Conservation (phyloP, 2,888 invertebrate species). For the Dicroscelio sp. region DNA sequence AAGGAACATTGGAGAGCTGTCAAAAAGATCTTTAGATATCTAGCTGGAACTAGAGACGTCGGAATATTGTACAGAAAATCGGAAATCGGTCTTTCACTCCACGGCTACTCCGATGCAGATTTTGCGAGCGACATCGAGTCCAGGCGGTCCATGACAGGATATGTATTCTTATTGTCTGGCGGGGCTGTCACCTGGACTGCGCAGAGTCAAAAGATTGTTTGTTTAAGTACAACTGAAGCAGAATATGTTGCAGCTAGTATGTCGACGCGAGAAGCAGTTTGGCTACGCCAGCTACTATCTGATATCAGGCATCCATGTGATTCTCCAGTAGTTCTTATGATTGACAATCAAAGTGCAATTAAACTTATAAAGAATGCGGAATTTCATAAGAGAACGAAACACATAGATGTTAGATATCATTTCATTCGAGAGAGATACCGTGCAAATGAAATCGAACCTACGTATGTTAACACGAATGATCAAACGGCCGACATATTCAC, state of each 20-base stretch:
- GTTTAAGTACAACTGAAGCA: constrained; percentile 74
- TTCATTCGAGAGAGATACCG: not conserved
- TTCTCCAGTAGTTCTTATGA: not conserved
- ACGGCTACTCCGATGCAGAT: constrained; percentile 76
- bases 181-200: constrained; percentile 74
- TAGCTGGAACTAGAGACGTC: constrained; percentile 54
- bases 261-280: not conserved
- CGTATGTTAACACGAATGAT: not conserved
- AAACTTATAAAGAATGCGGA: not conserved
- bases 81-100: constrained; percentile 36
- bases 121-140: constrained; percentile 71
- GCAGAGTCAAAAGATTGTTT: constrained; percentile 68
- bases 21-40: constrained; percentile 74
- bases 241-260: constrained; percentile 76
- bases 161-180: constrained; percentile 53
- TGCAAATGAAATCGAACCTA: not conserved
- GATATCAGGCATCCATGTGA: not conserved
- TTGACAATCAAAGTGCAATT: not conserved
- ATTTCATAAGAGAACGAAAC: not conserved
- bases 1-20: constrained; percentile 74
- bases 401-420: not conserved
- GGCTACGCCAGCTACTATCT: not conserved
- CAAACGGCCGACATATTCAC: not conserved
- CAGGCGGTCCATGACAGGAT: constrained; percentile 76
- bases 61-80: constrained; percentile 64